Base-by-base conservation (phyloP, 2,113 vertebrate genomes). In the Bambusicola thoracicus region DNA sequence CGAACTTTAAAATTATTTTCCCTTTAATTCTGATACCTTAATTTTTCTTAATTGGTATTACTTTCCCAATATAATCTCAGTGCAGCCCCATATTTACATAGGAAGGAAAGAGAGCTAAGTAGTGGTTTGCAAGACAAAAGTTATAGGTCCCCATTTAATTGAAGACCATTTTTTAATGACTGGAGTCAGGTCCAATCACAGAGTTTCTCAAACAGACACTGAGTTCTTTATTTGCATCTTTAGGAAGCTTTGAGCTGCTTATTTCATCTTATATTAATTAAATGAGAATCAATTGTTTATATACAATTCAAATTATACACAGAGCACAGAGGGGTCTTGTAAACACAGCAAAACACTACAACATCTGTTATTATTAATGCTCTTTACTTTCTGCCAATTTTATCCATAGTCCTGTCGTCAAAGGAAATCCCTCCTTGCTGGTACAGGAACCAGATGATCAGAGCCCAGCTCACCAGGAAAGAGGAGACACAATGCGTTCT, bases 361-460 rank as follows among this genome's bases (percentile, higher is more conserved):
- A 87, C 62, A 74, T 92, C 78, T 93, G 55, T 72, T 92, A 59
- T 63, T 93, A 67, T 81, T 85, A 96, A 85, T 59, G 46, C 41
- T 91, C 22, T 74, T 89, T 66, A 55, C 41, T 82, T 93, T 89
- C 76, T 91, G 79, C 77, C 92, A 92, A 85, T 49, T 87, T 87
- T 82, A 67, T 80, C 69, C 86, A 44, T 11, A 51, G 67, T 95
- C 65, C 72, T 89, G 61, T 63, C 0, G 0, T 89, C 56, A 63
- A 69, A 93, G 40, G 46, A 94, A 77, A 83, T 87, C 87, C 43
- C 38, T 91, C 32, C 53, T 85, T 2, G 1, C 41, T 79, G 59
- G 61, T 74, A 44, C 22, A 80, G 56, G 67, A 87, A 77, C 77
- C 59, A 70, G 46, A 66, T 46, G 17, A 82, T 85, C 29, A 85